Percentiles rank a stretch among this genome's conserved stretches.
Conservation (phyloP, 2,888 invertebrate species). For the Metalampra italica region DNA sequence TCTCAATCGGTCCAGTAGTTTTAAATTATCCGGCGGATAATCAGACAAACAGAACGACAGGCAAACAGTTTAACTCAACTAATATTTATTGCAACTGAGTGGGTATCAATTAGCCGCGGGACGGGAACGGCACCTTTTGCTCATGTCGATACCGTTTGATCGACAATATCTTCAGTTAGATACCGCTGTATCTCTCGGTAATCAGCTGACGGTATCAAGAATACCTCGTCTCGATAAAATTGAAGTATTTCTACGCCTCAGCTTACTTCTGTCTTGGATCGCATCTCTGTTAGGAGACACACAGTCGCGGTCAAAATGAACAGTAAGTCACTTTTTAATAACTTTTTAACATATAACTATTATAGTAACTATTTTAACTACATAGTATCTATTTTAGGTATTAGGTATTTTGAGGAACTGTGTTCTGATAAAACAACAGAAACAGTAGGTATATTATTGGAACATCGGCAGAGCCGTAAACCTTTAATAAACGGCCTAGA, state of each 20-base stretch:
- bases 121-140: neutral
- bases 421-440: no score
- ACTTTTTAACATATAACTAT: neutral
- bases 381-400: neutral
- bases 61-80: no score
- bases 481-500: no score
- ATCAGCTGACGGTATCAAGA: slow-evolving; percentile 45
- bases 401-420: no score
- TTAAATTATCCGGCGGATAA: no score
- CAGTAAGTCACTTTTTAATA: slow-evolving; percentile 43
- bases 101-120: neutral
- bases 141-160: slow-evolving; percentile 46
- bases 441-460: no score
- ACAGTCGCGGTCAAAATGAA: slow-evolving; percentile 54
- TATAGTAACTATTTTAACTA: neutral
- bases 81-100: no score
- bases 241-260: slow-evolving; percentile 36
- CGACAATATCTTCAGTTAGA: slow-evolving; percentile 48
- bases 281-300: slow-evolving; percentile 32
- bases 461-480: no score
- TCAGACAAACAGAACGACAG: no score
- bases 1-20: no score
- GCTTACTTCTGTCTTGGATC: slow-evolving; percentile 54
- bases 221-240: slow-evolving; percentile 62
- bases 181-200: slow-evolving; percentile 32